Conservation (phyloP, 2,113 vertebrate species). For the Ochotona princeps region DNA sequence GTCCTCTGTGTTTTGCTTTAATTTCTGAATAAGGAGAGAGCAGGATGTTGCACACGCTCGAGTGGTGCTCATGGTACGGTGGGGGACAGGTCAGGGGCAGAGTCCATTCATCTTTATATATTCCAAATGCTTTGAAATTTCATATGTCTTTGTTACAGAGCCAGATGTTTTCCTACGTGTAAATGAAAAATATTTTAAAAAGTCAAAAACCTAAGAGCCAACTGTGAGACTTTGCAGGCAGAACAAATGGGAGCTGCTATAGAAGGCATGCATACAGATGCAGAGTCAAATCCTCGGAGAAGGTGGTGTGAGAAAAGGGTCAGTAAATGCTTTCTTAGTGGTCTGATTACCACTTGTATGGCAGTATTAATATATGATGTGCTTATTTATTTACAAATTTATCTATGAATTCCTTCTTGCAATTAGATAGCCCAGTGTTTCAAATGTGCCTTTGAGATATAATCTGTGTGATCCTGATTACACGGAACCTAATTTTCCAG, state of each 20-base stretch:
- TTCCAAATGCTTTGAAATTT: not conserved
- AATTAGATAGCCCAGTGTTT: not conserved
- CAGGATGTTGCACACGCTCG: too few species aligned
- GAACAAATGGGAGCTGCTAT: not conserved
- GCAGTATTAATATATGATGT: not conserved
- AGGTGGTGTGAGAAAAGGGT: not conserved
- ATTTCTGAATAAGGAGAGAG: not conserved
- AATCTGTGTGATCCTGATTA: not conserved
- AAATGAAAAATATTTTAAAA: not conserved
- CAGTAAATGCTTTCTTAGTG: not conserved
- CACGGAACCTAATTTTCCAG: not conserved
- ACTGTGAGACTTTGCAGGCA: not conserved
- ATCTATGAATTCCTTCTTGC: not conserved
- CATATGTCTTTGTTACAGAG: not conserved
- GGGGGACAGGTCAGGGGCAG: not conserved
- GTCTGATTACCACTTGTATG: not conserved
- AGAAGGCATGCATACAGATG: not conserved
- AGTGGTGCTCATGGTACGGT: not conserved
- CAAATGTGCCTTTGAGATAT: not conserved
- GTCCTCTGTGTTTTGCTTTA: not conserved
- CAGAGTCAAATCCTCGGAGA: not conserved
- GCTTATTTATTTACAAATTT: not conserved
- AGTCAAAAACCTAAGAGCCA: not conserved
- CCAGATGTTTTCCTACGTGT: conserved; percentile 15
- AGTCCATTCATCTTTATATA: not conserved